Conservation (phyloP, 2,888 invertebrate genomes). For the Anodontia alba region DNA sequence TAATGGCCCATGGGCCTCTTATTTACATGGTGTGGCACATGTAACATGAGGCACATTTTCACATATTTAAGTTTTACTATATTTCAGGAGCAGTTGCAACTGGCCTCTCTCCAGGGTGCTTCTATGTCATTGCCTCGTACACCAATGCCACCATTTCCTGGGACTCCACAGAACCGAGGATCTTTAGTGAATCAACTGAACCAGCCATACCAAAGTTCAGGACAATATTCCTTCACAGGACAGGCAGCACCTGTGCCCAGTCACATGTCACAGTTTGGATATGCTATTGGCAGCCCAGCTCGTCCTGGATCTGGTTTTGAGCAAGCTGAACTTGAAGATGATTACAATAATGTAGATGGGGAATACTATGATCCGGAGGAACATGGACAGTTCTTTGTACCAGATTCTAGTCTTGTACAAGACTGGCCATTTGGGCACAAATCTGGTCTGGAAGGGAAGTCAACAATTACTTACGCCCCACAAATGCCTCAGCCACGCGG, state of each 20-base stretch:
- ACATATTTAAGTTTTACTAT: too few species aligned
- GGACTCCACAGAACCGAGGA: conserved; percentile 39
- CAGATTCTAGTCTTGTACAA: conserved; percentile 73
- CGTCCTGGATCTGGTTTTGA: conserved; percentile 54
- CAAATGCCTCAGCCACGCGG: conserved; percentile 39
- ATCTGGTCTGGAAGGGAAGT: conserved; percentile 74
- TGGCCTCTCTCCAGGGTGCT: conserved; percentile 42
- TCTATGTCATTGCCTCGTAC: conserved; percentile 20
- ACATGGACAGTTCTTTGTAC: conserved; percentile 59
- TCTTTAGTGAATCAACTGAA: conserved; percentile 33
- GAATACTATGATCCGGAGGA: conserved; percentile 73
- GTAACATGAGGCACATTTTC: too few species aligned
- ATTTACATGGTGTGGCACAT: too few species aligned
- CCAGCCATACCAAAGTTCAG: neutral
- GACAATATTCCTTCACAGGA: conserved; percentile 19
- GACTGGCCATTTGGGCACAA: conserved; percentile 79
- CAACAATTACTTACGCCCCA: conserved; percentile 73
- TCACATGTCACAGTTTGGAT: conserved; percentile 57
- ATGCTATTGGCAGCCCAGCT: conserved; percentile 37
- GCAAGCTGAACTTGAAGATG: conserved; percentile 61
- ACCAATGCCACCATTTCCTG: conserved; percentile 34
- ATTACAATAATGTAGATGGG: conserved; percentile 67
- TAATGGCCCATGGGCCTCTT: too few species aligned
- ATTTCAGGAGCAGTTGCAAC: conserved; percentile 53
- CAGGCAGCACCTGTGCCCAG: conserved; percentile 44